A percentile compares a stretch with the other conserved stretches of the same genome.
Evolutionary conservation across 37 sponge, comb jelly and placozoan species (phyloP).

Genomic region (Spongilla lacustris): DNA sequence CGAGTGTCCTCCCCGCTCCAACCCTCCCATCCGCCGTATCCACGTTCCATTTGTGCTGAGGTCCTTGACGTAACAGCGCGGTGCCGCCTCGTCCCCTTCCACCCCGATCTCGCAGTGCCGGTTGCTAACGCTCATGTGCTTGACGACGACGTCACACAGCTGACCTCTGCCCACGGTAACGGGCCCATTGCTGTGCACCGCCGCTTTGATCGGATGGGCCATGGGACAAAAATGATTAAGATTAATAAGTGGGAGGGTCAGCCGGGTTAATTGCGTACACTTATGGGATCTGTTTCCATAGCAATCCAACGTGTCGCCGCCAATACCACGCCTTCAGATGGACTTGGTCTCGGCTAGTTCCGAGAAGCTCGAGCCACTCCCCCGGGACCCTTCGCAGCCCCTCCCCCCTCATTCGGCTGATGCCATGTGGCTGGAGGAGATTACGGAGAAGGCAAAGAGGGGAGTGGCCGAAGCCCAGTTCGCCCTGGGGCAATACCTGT

Average conservation of each 20-base stretch:
- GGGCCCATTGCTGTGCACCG: neutral
- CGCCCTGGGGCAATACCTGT: conserved; percentile 72
- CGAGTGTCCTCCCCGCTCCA: neutral
- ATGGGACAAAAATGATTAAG: too few relatives aligned
- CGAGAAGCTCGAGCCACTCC: conserved; percentile 35
- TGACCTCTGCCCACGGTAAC: conserved; percentile 23
- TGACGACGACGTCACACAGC: conserved; percentile 17
- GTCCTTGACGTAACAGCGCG: conserved; percentile 15
- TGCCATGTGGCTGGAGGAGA: conserved; percentile 36
- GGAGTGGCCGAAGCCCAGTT: conserved; percentile 59
- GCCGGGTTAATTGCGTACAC: too few relatives aligned
- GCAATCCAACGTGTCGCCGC: too few relatives aligned
- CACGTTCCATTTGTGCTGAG: conserved; percentile 67
- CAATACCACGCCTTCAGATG: too few relatives aligned
- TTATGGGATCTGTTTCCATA: too few relatives aligned
- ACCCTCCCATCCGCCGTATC: neutral
- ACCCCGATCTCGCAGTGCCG: conserved; percentile 48
- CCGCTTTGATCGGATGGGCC: too few relatives aligned
- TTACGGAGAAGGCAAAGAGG: conserved; percentile 45
- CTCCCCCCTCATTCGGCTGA: neutral
- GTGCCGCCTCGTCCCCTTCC: neutral
- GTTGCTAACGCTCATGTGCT: conserved; percentile 14
- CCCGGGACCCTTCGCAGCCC: neutral
- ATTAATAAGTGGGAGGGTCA: too few relatives aligned
- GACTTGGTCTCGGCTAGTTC: conserved; percentile 47